These are phyloP conservation scores for Daubentonia madagascariensis DNA, from an alignment of 2,113 vertebrate species.

Conservation along the genomic window DNA sequence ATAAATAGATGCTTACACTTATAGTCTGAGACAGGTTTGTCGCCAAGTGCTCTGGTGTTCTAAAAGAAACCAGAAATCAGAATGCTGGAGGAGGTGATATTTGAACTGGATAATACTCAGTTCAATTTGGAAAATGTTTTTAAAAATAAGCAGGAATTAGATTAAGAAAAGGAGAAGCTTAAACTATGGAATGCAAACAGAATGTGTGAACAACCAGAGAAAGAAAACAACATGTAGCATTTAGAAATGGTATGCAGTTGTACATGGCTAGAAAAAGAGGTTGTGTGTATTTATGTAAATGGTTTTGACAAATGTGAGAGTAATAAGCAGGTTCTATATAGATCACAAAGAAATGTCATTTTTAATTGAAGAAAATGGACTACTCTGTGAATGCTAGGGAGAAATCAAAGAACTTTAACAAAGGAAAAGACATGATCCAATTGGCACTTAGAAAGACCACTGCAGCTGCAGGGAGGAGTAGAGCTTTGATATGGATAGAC, in stretches of 20 bases:
- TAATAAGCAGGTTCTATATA: neutral
- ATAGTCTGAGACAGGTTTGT: neutral
- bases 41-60: neutral
- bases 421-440: neutral
- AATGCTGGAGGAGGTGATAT: neutral
- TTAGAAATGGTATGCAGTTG: neutral
- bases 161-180: neutral
- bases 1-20: neutral
- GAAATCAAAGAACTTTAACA: neutral
- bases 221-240: neutral
- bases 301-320: neutral
- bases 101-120: neutral
- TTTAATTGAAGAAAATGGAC: neutral
- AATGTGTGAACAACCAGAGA: neutral
- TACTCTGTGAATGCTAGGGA: neutral
- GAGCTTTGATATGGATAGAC: neutral
- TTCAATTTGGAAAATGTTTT: neutral
- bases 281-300: neutral
- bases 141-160: neutral
- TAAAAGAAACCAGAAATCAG: neutral
- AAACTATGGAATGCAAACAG: neutral
- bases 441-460: neutral
- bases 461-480: neutral
- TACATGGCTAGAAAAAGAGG: neutral
- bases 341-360: neutral